Evolutionary conservation across 2,113 vertebrate genomes (phyloP).

Genomic region (Eclectus roratus): DNA sequence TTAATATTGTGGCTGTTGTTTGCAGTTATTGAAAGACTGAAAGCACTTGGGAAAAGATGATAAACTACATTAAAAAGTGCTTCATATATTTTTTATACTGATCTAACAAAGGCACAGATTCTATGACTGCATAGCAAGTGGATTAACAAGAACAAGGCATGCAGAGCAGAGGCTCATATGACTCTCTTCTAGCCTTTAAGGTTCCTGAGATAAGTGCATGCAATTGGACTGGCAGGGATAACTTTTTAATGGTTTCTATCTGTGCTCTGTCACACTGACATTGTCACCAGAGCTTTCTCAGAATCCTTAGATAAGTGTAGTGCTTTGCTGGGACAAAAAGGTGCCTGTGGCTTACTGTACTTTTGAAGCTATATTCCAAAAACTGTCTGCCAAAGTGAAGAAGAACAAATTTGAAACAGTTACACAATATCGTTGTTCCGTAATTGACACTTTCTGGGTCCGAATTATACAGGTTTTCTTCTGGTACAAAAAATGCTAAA

Average conservation of each 20-base stretch:
- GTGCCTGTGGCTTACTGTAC: neutral
- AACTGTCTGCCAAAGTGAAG: neutral
- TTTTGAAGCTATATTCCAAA: neutral
- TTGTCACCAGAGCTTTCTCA: constrained; percentile 37
- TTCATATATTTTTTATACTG: neutral
- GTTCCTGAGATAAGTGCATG: neutral
- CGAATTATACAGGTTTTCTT: neutral
- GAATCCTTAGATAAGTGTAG: constrained; percentile 38
- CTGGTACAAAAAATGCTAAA: neutral
- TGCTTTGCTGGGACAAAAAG: constrained; percentile 19
- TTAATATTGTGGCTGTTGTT: neutral
- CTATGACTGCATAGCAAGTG: neutral
- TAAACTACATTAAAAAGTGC: neutral
- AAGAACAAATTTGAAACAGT: neutral
- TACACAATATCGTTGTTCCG: neutral
- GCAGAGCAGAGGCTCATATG: neutral
- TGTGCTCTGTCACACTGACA: constrained; percentile 36
- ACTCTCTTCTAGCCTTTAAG: neutral
- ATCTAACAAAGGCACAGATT: neutral
- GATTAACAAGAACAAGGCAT: neutral
- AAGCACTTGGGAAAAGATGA: neutral
- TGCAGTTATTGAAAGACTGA: neutral
- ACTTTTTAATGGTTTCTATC: constrained; percentile 19
- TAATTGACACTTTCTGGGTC: neutral
- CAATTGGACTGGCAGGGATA: neutral